These are phyloP conservation scores for Eulithis testata DNA, from an alignment of 2,888 invertebrate species.

Conservation along the genomic window DNA sequence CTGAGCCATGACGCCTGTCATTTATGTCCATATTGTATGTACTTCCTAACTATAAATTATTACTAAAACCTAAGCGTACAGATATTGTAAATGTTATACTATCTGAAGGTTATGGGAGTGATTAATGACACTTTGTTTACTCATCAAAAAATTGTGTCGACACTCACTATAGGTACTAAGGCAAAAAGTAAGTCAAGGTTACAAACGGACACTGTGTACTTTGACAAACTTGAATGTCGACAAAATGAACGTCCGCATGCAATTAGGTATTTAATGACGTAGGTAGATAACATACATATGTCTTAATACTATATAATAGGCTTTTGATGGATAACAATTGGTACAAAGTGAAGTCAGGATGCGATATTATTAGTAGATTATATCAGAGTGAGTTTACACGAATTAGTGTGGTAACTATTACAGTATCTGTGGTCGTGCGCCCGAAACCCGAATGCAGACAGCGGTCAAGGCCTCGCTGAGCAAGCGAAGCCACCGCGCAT, in stretches of 20 bases:
- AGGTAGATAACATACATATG: background rate
- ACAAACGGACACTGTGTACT: constrained; percentile 16
- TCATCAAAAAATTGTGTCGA: constrained; percentile 34
- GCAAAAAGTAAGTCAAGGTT: constrained; percentile 42
- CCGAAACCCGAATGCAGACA: constrained; percentile 51
- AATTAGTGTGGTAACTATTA: constrained; percentile 32
- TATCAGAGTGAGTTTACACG: background rate
- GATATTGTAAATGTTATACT: background rate
- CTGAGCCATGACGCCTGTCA: too few relatives aligned
- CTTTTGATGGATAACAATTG: background rate
- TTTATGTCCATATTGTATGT: too few relatives aligned
- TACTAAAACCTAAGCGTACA: too few relatives aligned
- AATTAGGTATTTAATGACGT: constrained; percentile 46
- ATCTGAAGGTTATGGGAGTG: constrained; percentile 20
- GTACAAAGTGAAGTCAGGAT: too few relatives aligned
- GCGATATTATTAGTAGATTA: too few relatives aligned
- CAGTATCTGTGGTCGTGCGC: constrained; percentile 30
- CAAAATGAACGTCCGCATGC: constrained; percentile 42
- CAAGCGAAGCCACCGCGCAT: constrained; percentile 58
- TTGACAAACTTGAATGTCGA: constrained; percentile 33
- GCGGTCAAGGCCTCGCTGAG: constrained; percentile 77
- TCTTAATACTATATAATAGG: background rate
- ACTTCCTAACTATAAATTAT: too few relatives aligned
- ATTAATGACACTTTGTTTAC: constrained; percentile 29
- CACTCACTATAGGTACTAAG: constrained; percentile 19